Evolutionary conservation across 2,797 vertebrate species (phyloP).

Genomic region (Pteropus rufus): DNA sequence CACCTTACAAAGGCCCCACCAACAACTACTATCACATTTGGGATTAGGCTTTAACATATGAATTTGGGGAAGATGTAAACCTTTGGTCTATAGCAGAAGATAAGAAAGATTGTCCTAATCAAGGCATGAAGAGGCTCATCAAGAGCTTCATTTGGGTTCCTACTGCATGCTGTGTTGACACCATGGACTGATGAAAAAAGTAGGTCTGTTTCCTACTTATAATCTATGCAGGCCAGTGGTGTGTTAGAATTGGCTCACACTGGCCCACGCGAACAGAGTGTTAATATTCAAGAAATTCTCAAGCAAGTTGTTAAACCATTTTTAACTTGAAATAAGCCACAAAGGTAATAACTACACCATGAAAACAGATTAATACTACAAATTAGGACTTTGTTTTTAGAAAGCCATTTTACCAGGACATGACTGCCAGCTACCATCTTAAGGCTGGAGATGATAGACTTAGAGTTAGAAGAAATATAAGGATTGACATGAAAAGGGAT

Average conservation of each 20-base stretch:
- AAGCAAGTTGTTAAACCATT: background rate
- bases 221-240: background rate
- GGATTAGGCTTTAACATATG: background rate
- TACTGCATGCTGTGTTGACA: background rate
- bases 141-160: background rate
- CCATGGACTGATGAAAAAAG: background rate
- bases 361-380: background rate
- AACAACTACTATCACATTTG: background rate
- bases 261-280: background rate
- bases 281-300: conserved; percentile 30
- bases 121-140: background rate
- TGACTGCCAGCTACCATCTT: background rate
- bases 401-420: background rate
- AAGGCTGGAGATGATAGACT: background rate
- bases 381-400: background rate
- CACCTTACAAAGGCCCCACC: background rate
- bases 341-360: background rate
- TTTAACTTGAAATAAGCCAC: background rate
- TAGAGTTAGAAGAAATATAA: background rate
- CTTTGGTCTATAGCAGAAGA: background rate
- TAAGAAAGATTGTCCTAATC: background rate
- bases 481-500: background rate
- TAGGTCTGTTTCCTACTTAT: background rate
- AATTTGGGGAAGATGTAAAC: background rate
- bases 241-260: background rate